Percentiles rank a stretch among this genome's conserved stretches.
These are phyloP conservation scores for Watsonalla binaria DNA, from an alignment of 2,888 invertebrate species.

Conservation along the genomic window DNA sequence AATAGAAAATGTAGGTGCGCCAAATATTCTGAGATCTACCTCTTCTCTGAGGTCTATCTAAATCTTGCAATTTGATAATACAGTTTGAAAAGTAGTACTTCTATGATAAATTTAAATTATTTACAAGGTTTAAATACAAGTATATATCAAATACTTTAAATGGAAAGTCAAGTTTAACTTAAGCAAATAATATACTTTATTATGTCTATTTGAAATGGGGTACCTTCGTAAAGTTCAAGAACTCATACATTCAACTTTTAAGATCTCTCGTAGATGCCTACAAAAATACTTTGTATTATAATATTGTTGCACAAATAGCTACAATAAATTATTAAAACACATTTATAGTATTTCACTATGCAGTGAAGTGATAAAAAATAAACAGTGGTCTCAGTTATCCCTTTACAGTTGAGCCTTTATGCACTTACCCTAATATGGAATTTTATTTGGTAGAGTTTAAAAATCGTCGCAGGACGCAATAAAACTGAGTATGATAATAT, in stretches of 20 bases:
- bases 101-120: too few species aligned
- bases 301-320: constrained; percentile 40
- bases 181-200: too few species aligned
- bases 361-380: constrained; percentile 38
- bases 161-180: too few species aligned
- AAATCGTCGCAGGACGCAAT: constrained; percentile 6
- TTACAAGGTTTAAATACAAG: too few species aligned
- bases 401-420: constrained; percentile 29
- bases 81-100: too few species aligned
- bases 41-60: too few species aligned
- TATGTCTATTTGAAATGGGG: too few species aligned
- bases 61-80: too few species aligned
- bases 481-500: constrained; percentile 21
- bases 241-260: not conserved
- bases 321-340: constrained; percentile 47
- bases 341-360: constrained; percentile 48
- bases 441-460: constrained; percentile 5
- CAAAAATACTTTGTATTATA: constrained; percentile 9
- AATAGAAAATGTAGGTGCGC: too few species aligned
- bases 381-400: constrained; percentile 22
- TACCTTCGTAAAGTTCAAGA: too few species aligned
- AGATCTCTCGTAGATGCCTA: constrained; percentile 12
- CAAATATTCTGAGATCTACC: too few species aligned
- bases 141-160: too few species aligned
- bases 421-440: constrained; percentile 3